A percentile compares a stretch with the other conserved stretches of the same genome.
Evolutionary conservation across 2,113 vertebrate genomes (phyloP).

Genomic region (Pogonocichla stellata): DNA sequence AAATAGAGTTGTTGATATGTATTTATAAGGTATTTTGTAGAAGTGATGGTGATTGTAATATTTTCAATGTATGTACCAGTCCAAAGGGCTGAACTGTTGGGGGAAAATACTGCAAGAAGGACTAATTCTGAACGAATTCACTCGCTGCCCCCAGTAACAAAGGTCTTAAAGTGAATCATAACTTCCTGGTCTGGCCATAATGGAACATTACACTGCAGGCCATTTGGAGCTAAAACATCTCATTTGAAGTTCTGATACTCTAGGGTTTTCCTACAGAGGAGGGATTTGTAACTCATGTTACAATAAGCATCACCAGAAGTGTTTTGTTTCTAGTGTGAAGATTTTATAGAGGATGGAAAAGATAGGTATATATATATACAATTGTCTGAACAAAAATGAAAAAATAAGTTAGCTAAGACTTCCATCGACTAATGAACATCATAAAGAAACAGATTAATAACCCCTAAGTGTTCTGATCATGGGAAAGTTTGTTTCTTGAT

Average conservation of each 20-base stretch:
- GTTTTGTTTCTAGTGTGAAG: constrained; percentile 28
- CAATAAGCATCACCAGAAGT: constrained; percentile 34
- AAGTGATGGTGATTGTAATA: neutral
- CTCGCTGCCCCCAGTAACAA: neutral
- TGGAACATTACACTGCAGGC: constrained; percentile 1
- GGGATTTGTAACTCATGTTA: constrained; percentile 64
- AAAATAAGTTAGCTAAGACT: neutral
- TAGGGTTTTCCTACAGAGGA: constrained; percentile 21
- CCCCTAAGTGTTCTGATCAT: neutral
- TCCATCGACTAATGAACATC: neutral
- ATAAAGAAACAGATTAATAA: neutral
- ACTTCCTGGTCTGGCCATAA: constrained; percentile 46
- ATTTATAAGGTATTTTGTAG: neutral
- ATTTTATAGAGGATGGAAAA: constrained; percentile 2
- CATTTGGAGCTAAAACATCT: constrained; percentile 43
- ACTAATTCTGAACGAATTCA: constrained; percentile 8
- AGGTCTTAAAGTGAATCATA: constrained; percentile 61
- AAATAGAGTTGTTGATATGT: neutral
- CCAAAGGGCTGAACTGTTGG: neutral
- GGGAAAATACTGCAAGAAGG: neutral
- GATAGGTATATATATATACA: neutral
- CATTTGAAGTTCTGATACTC: constrained; percentile 57
- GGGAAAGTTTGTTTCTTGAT: neutral
- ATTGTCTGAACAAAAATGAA: neutral
- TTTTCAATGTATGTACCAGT: neutral